These are phyloP conservation scores for Syngnathoides biaculeatus DNA, from an alignment of 2,113 vertebrate genomes.

Conservation along the genomic window DNA sequence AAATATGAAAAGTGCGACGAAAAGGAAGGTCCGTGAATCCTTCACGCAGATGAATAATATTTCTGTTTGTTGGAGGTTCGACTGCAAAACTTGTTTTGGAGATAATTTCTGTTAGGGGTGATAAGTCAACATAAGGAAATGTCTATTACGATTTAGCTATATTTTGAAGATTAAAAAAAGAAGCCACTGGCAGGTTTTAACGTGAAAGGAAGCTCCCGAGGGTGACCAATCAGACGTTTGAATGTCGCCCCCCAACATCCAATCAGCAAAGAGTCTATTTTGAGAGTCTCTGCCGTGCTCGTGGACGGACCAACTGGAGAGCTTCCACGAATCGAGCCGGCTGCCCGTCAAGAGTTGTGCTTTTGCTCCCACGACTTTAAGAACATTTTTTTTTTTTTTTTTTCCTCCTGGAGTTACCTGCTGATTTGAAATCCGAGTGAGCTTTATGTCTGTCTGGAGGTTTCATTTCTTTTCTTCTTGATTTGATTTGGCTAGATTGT, in stretches of 20 bases:
- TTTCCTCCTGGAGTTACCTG: constrained; percentile 13
- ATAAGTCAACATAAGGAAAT: too few relatives aligned
- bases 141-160: too few relatives aligned
- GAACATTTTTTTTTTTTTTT: not conserved
- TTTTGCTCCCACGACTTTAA: not conserved
- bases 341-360: not conserved
- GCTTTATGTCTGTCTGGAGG: not conserved
- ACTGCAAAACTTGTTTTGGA: too few relatives aligned
- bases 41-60: too few relatives aligned
- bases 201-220: constrained; percentile 2
- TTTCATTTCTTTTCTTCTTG: not conserved
- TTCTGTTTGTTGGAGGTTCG: too few relatives aligned
- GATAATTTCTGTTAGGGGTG: too few relatives aligned
- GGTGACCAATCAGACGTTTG: not conserved
- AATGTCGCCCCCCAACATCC: constrained; percentile 14
- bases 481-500: not conserved
- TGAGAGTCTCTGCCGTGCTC: constrained; percentile 35
- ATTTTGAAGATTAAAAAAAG: too few relatives aligned
- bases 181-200: not conserved
- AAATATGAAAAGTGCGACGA: too few relatives aligned
- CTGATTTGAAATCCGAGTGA: constrained; percentile 13
- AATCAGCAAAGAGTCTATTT: constrained; percentile 20
- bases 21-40: too few relatives aligned
- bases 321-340: too few relatives aligned
- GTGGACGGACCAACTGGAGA: too few relatives aligned